phyloP scores from a whole-genome alignment of 1,140 invertebrate species.

The Philopotamus ludificatus region DNA sequence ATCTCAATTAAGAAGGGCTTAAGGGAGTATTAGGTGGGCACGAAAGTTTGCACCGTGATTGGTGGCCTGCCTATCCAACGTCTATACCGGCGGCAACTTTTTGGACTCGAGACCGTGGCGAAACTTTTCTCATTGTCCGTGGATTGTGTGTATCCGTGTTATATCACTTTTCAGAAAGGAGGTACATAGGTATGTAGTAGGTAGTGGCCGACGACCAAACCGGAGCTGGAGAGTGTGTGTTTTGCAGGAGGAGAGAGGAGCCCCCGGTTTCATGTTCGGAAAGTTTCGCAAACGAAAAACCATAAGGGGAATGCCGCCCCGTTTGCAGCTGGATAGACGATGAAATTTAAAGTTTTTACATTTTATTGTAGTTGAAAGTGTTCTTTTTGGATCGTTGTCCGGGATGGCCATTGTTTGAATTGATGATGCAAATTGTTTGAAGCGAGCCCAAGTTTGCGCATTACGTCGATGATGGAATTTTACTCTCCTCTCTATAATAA shows the following conservation, averaged over 20 bases:
- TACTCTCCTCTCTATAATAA: background rate
- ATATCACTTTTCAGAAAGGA: conserved; percentile 15
- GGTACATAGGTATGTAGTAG: background rate
- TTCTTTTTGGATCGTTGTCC: conserved; percentile 14
- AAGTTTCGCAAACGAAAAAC: conserved; percentile 26
- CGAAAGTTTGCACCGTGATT: conserved; percentile 40
- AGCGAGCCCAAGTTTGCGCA: conserved; percentile 21
- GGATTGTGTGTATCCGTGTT: conserved; percentile 28
- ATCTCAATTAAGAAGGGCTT: conserved; percentile 41
- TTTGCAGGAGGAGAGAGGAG: background rate
- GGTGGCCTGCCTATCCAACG: conserved; percentile 20
- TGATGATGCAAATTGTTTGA: conserved; percentile 37
- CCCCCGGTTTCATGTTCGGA: background rate
- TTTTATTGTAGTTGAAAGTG: conserved; percentile 33
- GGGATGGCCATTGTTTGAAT: conserved; percentile 33
- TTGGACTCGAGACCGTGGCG: background rate
- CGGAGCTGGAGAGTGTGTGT: background rate
- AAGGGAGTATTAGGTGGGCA: conserved; percentile 36
- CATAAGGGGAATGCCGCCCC: conserved; percentile 17
- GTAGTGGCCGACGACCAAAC: too few species aligned
- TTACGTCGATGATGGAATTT: conserved; percentile 6
- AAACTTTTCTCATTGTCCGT: conserved; percentile 41
- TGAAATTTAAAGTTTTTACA: conserved; percentile 41
- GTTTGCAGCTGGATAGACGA: conserved; percentile 1
- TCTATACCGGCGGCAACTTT: background rate